Conservation (phyloP, 2,113 vertebrate genomes). For the Malaclemys terrapin region DNA sequence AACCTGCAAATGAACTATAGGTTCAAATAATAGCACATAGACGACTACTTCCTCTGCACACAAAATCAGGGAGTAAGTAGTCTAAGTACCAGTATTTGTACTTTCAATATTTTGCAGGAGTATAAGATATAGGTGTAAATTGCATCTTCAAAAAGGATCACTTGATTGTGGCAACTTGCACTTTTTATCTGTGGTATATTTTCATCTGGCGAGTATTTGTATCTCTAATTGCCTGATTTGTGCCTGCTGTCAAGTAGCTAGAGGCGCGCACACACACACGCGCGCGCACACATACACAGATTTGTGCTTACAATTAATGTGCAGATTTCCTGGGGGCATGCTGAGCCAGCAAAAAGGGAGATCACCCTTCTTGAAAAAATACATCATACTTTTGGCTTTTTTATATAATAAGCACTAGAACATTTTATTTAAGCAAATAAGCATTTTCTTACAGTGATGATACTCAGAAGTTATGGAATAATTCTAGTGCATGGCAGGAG, state of each 20-base stretch:
- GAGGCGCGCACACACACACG: neutral
- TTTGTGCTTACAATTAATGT: neutral
- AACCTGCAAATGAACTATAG: conserved; percentile 15
- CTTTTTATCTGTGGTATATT: neutral
- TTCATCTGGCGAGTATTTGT: neutral
- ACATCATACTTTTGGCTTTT: neutral
- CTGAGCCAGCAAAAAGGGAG: neutral
- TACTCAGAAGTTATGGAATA: neutral
- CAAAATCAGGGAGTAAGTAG: no score
- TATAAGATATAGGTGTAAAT: neutral
- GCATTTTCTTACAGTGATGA: neutral
- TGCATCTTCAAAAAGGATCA: neutral
- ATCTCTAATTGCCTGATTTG: neutral
- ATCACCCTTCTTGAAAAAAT: neutral
- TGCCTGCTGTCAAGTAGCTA: neutral
- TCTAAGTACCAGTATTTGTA: neutral
- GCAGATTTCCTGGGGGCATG: neutral
- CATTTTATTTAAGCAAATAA: neutral
- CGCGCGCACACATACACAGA: neutral
- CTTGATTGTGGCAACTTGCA: neutral
- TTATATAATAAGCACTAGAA: neutral
- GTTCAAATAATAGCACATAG: neutral
- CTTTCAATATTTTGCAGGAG: neutral
- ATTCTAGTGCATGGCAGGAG: neutral
- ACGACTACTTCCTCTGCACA: no score